phyloP scores from a whole-genome alignment of 2,888 invertebrate species.

The Eudemis profundana region DNA sequence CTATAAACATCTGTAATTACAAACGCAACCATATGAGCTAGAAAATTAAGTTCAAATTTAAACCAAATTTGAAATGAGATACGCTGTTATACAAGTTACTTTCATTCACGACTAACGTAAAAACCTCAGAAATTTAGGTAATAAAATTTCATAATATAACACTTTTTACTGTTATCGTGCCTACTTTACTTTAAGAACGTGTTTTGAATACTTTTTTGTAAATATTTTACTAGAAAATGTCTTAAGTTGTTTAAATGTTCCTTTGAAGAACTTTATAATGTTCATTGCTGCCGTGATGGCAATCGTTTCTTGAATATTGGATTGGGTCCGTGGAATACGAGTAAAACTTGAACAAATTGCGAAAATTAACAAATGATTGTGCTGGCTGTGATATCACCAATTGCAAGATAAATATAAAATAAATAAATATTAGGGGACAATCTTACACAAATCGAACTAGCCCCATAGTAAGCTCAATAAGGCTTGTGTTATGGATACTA shows the following conservation, averaged over 20 bases:
- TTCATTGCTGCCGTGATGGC: slow-evolving; percentile 5
- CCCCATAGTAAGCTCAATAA: no score
- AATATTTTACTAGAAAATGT: slow-evolving; percentile 19
- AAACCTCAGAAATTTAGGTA: slow-evolving; percentile 16
- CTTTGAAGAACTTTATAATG: slow-evolving; percentile 17
- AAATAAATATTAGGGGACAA: no score
- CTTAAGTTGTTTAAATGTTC: slow-evolving; percentile 13
- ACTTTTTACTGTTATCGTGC: slow-evolving; percentile 32
- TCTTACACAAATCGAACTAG: no score
- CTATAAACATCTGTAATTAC: neutral
- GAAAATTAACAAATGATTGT: no score
- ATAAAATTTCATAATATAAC: slow-evolving; percentile 30
- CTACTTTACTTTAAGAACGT: slow-evolving; percentile 21
- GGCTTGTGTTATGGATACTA: no score
- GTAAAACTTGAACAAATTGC: slow-evolving; percentile 1
- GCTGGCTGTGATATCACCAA: no score
- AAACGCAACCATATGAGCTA: neutral
- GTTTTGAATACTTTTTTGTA: slow-evolving; percentile 23
- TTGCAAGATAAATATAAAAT: no score
- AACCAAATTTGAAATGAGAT: neutral
- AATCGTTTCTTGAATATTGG: slow-evolving; percentile 14
- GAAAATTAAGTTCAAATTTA: neutral
- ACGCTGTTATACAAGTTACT: neutral
- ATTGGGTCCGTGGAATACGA: neutral
- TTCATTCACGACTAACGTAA: slow-evolving; percentile 3